Evolutionary conservation across 2,888 invertebrate species (phyloP).

Genomic region (Nasonia oneida): DNA sequence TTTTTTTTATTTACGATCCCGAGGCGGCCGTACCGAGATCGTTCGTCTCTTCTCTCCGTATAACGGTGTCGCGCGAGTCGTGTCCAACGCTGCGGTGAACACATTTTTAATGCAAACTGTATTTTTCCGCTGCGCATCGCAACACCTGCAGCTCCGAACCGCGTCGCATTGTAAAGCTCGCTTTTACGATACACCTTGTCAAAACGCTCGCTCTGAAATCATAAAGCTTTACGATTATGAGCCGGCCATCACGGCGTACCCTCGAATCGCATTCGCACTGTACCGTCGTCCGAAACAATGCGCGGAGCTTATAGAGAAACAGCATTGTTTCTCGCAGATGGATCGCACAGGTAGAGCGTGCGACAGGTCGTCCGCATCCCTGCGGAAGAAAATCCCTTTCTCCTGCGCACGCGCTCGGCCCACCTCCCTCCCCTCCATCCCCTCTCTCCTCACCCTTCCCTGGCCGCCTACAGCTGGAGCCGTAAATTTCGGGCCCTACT

Average conservation of each 20-base stretch:
- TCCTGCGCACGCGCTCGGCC: neutral
- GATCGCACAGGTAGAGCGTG: neutral
- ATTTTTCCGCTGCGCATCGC: neutral
- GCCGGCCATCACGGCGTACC: neutral
- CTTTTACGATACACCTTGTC: neutral
- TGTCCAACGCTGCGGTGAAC: neutral
- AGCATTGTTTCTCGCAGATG: neutral
- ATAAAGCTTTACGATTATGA: slow-evolving; percentile 24
- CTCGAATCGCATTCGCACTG: neutral
- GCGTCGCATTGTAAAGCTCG: neutral
- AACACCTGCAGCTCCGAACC: neutral
- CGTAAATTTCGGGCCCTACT: neutral
- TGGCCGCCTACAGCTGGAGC: neutral
- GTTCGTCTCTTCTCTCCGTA: neutral
- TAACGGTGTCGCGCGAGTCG: neutral
- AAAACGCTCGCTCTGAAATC: neutral
- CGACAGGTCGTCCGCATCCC: neutral
- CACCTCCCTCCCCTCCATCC: neutral
- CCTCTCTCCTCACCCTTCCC: neutral
- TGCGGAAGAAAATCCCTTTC: neutral
- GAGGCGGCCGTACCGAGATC: neutral
- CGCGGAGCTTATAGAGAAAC: neutral
- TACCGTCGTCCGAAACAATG: neutral
- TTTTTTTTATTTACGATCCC: neutral
- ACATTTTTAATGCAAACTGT: neutral